phyloP scores from a whole-genome alignment of 1,140 invertebrate genomes.

The Chironomus tepperi region DNA sequence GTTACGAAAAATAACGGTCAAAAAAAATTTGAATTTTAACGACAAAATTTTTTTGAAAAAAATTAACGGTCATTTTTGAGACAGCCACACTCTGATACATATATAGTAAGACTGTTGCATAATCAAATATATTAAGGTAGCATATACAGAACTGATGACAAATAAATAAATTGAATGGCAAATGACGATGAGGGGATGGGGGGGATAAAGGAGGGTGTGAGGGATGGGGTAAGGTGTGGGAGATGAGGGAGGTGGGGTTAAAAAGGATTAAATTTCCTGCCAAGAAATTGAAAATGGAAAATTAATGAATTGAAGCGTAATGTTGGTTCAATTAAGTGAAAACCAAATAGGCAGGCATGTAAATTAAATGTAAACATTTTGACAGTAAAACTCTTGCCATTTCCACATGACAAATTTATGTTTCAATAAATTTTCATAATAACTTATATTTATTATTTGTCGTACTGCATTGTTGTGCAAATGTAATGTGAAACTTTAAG shows the following conservation, averaged over 20 bases:
- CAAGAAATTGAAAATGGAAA: neutral
- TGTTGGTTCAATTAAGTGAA: constrained; percentile 21
- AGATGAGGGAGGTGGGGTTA: too few relatives aligned
- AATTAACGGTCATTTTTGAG: too few relatives aligned
- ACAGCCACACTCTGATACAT: too few relatives aligned
- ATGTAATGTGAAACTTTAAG: too few relatives aligned
- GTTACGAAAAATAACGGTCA: too few relatives aligned
- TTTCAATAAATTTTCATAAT: constrained; percentile 15
- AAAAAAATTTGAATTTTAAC: too few relatives aligned
- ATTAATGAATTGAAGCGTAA: constrained; percentile 22
- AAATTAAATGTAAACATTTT: constrained; percentile 23
- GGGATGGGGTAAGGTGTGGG: too few relatives aligned
- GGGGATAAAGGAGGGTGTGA: too few relatives aligned
- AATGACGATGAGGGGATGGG: neutral
- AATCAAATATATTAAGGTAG: neutral
- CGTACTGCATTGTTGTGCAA: too few relatives aligned
- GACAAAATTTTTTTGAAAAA: too few relatives aligned
- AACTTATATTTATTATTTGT: neutral
- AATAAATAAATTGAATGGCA: constrained; percentile 4
- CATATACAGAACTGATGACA: neutral
- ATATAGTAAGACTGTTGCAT: too few relatives aligned
- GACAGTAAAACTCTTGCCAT: neutral
- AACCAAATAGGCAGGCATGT: constrained; percentile 16
- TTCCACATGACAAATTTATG: constrained; percentile 13
- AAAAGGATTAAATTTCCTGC: constrained; percentile 10